These are phyloP conservation scores for Aplocera efformata DNA, from an alignment of 2,888 invertebrate genomes.

Conservation along the genomic window DNA sequence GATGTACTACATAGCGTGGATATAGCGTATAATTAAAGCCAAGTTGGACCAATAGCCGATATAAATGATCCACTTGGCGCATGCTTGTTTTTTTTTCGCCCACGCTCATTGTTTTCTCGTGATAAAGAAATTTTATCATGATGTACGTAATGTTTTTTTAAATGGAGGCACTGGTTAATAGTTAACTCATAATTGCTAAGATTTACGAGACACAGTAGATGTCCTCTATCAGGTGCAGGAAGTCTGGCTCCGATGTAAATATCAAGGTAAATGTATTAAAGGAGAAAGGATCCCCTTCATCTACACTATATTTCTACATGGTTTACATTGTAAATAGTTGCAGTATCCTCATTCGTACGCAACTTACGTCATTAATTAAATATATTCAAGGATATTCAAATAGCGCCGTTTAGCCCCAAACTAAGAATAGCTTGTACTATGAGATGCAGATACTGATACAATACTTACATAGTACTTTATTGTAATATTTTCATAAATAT, in stretches of 20 bases:
- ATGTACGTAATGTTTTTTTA: neutral
- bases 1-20: slow-evolving; percentile 12
- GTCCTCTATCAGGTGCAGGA: slow-evolving; percentile 66
- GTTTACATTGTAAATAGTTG: slow-evolving; percentile 1
- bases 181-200: slow-evolving; percentile 6
- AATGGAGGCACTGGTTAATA: neutral
- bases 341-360: no score
- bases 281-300: slow-evolving; percentile 47
- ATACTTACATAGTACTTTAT: no score
- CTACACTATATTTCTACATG: slow-evolving; percentile 24
- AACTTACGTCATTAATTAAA: no score
- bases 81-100: neutral
- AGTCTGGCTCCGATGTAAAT: slow-evolving; percentile 60
- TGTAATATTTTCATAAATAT: no score
- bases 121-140: neutral
- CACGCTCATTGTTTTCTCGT: no score
- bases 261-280: slow-evolving; percentile 64
- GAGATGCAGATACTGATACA: no score
- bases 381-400: no score
- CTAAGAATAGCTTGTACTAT: no score
- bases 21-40: slow-evolving; percentile 1
- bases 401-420: no score
- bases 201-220: slow-evolving; percentile 35
- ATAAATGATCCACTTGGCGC: slow-evolving; percentile 2
- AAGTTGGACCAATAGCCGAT: slow-evolving; percentile 3